These are phyloP conservation scores for Micrastur ruficollis DNA, from an alignment of 2,797 vertebrate genomes.

Conservation along the genomic window DNA sequence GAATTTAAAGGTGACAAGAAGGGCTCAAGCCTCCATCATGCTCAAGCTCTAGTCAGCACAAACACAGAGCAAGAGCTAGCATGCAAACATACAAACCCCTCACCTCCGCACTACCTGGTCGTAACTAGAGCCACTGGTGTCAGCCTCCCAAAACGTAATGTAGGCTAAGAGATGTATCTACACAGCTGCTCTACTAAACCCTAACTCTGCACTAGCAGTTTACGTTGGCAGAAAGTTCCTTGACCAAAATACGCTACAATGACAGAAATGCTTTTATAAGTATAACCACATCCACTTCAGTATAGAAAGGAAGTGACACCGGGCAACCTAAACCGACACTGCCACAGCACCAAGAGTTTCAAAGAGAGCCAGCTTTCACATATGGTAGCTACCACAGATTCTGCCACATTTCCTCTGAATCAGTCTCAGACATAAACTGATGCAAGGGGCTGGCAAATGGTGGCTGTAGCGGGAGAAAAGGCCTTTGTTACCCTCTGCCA, in stretches of 20 bases:
- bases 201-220: background rate
- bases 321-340: background rate
- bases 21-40: rapidly evolving
- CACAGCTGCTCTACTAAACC: background rate
- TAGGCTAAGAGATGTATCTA: background rate
- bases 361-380: background rate
- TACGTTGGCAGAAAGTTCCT: background rate
- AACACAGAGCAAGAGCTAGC: background rate
- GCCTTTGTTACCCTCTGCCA: background rate
- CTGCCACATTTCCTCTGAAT: background rate
- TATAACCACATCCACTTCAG: background rate
- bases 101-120: background rate
- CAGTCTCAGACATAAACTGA: background rate
- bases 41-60: background rate
- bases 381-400: background rate
- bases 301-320: background rate
- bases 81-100: background rate
- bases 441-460: background rate
- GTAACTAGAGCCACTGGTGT: background rate
- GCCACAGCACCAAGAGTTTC: background rate
- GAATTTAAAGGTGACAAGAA: background rate
- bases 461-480: background rate
- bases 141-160: background rate
- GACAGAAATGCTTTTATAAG: background rate
- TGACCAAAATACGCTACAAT: background rate